A percentile compares a stretch with the other conserved stretches of the same genome.
phyloP scores from a whole-genome alignment of 92 coral and sea anemone species.

The Epizoanthus illoricatus region DNA sequence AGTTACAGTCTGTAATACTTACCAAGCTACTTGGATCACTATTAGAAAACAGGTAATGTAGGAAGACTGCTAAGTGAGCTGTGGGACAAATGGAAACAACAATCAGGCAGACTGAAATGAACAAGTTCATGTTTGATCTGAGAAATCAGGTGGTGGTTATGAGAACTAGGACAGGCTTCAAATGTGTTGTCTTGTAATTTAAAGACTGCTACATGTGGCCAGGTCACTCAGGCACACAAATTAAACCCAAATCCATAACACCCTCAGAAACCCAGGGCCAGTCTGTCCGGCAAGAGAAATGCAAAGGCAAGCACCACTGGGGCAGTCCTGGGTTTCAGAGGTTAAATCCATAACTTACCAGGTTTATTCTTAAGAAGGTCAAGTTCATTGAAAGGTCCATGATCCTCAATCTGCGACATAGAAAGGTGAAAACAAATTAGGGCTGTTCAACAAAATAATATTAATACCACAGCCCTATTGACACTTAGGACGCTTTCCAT shows the following conservation, averaged over 20 bases:
- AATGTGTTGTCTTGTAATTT: too few relatives aligned
- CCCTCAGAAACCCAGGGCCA: background rate
- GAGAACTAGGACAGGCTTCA: background rate
- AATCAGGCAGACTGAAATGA: background rate
- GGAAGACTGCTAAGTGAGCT: conserved; percentile 97
- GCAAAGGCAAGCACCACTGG: background rate
- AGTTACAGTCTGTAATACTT: conserved; percentile 38
- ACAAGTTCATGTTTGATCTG: background rate
- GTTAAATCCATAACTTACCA: conserved; percentile 54
- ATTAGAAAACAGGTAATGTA: conserved; percentile 95
- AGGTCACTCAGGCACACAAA: too few relatives aligned
- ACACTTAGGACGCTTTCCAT: too few relatives aligned
- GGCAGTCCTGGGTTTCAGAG: too few relatives aligned
- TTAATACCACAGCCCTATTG: too few relatives aligned
- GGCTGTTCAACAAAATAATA: too few relatives aligned
- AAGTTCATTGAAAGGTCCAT: conserved; percentile 96
- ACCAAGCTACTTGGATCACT: conserved; percentile 98
- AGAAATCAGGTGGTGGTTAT: background rate
- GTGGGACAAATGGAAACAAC: conserved; percentile 28
- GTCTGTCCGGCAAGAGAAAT: background rate
- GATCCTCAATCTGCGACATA: conserved; percentile 80
- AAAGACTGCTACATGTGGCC: too few relatives aligned
- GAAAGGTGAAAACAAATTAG: background rate
- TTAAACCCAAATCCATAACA: too few relatives aligned
- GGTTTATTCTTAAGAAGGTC: conserved; percentile 91